Conservation (phyloP, 2,113 vertebrate genomes). For the Thamnaconus septentrionalis region DNA sequence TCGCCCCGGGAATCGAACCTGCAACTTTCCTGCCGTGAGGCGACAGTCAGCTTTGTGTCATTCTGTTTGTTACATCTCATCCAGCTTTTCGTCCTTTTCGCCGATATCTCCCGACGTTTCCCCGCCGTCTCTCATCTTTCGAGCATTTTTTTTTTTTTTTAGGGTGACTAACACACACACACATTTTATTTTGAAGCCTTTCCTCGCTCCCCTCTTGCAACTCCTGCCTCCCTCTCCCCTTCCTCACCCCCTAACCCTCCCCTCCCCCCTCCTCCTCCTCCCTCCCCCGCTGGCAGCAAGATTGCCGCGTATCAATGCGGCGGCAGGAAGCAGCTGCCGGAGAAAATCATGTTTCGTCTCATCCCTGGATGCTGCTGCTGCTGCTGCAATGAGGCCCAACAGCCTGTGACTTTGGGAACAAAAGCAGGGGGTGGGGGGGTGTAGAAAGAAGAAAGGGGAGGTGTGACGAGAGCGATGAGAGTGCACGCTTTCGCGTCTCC, state of each 20-base stretch:
- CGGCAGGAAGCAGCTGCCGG: conserved; percentile 62
- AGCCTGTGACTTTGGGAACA: conserved; percentile 51
- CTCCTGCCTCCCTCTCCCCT: conserved; percentile 11
- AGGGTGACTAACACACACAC: background rate
- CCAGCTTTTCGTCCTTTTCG: too few relatives aligned
- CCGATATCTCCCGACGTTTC: too few relatives aligned
- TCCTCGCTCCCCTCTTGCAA: background rate
- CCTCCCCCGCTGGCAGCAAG: conserved; percentile 57
- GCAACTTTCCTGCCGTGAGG: too few relatives aligned
- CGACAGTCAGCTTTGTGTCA: too few relatives aligned
- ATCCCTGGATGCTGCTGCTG: conserved; percentile 45
- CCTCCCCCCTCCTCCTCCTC: background rate
- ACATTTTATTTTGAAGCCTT: background rate
- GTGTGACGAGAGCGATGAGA: conserved; percentile 17
- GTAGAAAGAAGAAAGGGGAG: conserved; percentile 6
- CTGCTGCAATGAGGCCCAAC: conserved; percentile 41
- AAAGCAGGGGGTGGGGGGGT: conserved; percentile 5
- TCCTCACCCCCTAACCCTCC: conserved; percentile 9
- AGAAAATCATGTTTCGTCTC: conserved; percentile 69
- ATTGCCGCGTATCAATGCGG: conserved; percentile 65
- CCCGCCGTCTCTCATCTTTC: too few relatives aligned
- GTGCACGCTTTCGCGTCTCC: too few relatives aligned
- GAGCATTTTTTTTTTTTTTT: background rate
- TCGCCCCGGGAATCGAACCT: too few relatives aligned
- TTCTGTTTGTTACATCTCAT: too few relatives aligned